phyloP scores from a whole-genome alignment of 1,140 invertebrate species.

The Periplaneta americana region DNA sequence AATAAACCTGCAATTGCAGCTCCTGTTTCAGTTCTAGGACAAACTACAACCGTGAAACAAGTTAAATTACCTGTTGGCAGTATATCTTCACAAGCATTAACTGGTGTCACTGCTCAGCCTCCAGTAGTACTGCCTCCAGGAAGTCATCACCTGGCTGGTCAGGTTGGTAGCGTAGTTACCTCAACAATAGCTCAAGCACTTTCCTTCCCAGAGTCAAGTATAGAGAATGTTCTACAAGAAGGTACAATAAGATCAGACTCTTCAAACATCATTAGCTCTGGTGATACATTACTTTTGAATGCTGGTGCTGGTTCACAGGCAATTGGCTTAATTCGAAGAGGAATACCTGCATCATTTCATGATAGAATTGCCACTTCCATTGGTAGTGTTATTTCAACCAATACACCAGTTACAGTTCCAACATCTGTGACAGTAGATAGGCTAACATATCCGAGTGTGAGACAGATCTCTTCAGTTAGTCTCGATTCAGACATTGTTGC shows the following conservation, averaged over 20 bases:
- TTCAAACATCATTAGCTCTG: not conserved
- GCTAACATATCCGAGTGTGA: not conserved
- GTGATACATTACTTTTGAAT: constrained; percentile 3
- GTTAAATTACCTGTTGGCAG: constrained; percentile 25
- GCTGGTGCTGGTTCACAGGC: not conserved
- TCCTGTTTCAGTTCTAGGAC: constrained; percentile 14
- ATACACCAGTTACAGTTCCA: not conserved
- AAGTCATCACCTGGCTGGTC: constrained; percentile 6
- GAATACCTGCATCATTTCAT: constrained; percentile 1
- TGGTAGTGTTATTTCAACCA: not conserved
- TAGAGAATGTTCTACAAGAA: not conserved
- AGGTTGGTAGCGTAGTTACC: not conserved
- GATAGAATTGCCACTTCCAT: not conserved
- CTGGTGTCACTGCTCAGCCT: constrained; percentile 23
- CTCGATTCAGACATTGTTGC: not conserved
- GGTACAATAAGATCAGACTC: not conserved
- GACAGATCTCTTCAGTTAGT: not conserved
- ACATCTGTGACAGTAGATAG: not conserved
- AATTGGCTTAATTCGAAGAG: not conserved
- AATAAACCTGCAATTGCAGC: constrained; percentile 18
- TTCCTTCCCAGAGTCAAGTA: not conserved
- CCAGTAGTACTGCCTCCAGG: constrained; percentile 26
- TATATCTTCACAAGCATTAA: constrained; percentile 22
- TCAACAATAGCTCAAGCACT: constrained; percentile 2
- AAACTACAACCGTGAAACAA: constrained; percentile 24